Evolutionary conservation across 1,140 invertebrate species (phyloP).

Genomic region (Diabrotica undecimpunctata): DNA sequence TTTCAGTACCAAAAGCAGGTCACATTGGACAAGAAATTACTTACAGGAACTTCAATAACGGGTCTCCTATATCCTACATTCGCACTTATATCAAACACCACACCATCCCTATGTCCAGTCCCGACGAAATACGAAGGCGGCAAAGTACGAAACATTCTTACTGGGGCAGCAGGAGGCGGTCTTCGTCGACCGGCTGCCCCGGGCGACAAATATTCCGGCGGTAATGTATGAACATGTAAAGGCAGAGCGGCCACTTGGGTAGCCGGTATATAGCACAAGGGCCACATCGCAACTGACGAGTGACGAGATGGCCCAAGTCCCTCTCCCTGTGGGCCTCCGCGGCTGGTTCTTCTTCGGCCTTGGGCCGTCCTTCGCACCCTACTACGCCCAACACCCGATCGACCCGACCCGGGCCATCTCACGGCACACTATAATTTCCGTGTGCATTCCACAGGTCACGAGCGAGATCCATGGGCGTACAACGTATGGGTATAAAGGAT

Average conservation of each 20-base stretch:
- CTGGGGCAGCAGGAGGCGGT: slow-evolving; percentile 31
- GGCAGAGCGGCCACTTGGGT: slow-evolving; percentile 50
- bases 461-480: slow-evolving; percentile 18
- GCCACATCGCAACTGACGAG: slow-evolving; percentile 42
- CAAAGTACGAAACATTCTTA: slow-evolving; percentile 43
- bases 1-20: no score
- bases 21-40: neutral
- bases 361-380: slow-evolving; percentile 50
- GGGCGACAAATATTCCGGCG: slow-evolving; percentile 35
- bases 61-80: slow-evolving; percentile 14
- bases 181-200: slow-evolving; percentile 30
- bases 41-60: slow-evolving; percentile 21
- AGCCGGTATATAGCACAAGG: slow-evolving; percentile 47
- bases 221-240: slow-evolving; percentile 55
- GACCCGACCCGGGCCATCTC: slow-evolving; percentile 38
- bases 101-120: neutral
- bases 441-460: slow-evolving; percentile 47
- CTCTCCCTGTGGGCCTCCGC: slow-evolving; percentile 4
- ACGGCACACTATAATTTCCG: slow-evolving; percentile 52
- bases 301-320: slow-evolving; percentile 1
- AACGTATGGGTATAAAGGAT: slow-evolving; percentile 14
- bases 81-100: neutral
- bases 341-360: slow-evolving; percentile 37
- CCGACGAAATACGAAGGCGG: slow-evolving; percentile 43
- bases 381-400: slow-evolving; percentile 15